Evolutionary conservation across 2,888 invertebrate genomes (phyloP).

Genomic region (Eupithecia subumbrata): DNA sequence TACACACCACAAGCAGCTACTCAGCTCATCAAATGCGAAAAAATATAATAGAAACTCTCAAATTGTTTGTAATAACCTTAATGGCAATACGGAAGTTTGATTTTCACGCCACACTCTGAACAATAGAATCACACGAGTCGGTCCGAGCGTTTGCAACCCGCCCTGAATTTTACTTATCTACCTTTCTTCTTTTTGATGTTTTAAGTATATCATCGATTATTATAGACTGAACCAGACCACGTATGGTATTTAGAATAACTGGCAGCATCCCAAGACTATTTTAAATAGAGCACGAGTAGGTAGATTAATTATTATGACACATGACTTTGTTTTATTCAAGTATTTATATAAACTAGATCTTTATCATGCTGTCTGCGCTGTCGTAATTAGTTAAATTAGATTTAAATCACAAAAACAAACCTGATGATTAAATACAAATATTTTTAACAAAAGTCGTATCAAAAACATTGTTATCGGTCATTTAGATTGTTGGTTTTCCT

Average conservation of each 20-base stretch:
- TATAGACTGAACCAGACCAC: constrained; percentile 66
- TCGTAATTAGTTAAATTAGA: constrained; percentile 57
- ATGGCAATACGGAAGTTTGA: constrained; percentile 68
- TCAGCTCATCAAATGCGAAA: constrained; percentile 32
- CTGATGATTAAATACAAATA: constrained; percentile 2
- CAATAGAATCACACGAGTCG: constrained; percentile 61
- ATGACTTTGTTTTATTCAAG: constrained; percentile 66
- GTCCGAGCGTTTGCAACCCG: constrained; percentile 56
- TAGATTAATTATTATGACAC: constrained; percentile 76
- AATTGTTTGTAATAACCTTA: constrained; percentile 63
- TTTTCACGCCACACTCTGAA: constrained; percentile 65
- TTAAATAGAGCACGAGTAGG: constrained; percentile 74
- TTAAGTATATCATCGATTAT: constrained; percentile 44
- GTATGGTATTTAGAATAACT: constrained; percentile 75
- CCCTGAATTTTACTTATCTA: constrained; percentile 55
- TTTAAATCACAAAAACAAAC: constrained; percentile 33
- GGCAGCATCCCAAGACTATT: constrained; percentile 70
- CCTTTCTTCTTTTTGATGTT: constrained; percentile 61
- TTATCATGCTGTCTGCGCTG: constrained; percentile 59
- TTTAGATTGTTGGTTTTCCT: constrained; percentile 20
- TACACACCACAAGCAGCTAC: constrained; percentile 28
- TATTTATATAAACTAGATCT: constrained; percentile 61
- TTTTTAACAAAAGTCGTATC: constrained; percentile 10
- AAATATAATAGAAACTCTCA: constrained; percentile 61
- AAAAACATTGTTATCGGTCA: constrained; percentile 17